phyloP scores from a whole-genome alignment of 2,888 invertebrate genomes.

The Habrosyne pyritoides region DNA sequence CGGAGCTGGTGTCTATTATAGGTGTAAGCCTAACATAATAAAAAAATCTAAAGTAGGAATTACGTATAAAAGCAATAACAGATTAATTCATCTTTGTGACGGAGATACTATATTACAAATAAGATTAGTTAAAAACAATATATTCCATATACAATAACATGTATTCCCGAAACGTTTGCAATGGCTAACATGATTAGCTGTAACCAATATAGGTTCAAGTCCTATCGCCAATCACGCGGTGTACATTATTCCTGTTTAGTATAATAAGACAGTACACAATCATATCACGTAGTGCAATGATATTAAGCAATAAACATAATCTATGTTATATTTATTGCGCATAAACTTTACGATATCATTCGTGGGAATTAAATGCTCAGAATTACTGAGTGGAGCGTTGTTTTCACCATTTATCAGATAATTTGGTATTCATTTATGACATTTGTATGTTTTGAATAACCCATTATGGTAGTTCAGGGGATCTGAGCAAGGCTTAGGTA shows the following conservation, averaged over 20 bases:
- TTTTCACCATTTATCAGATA: background rate
- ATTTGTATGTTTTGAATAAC: too few relatives aligned
- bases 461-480: too few relatives aligned
- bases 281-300: background rate
- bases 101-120: too few relatives aligned
- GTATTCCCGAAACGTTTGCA: too few relatives aligned
- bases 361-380: slow-evolving; percentile 4
- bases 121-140: too few relatives aligned
- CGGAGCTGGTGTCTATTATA: too few relatives aligned
- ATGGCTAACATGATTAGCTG: background rate
- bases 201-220: background rate
- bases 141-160: too few relatives aligned
- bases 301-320: background rate
- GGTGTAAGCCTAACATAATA: too few relatives aligned
- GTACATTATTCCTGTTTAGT: background rate
- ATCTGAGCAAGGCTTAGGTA: too few relatives aligned
- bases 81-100: too few relatives aligned
- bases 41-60: too few relatives aligned
- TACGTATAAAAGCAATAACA: too few relatives aligned
- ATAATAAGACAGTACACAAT: background rate
- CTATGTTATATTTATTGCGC: background rate
- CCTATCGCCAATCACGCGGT: background rate
- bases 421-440: background rate
- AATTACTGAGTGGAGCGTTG: background rate
- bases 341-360: slow-evolving; percentile 1